Evolutionary conservation across 2,888 invertebrate species (phyloP).

Genomic region (Phaonia tiefii): DNA sequence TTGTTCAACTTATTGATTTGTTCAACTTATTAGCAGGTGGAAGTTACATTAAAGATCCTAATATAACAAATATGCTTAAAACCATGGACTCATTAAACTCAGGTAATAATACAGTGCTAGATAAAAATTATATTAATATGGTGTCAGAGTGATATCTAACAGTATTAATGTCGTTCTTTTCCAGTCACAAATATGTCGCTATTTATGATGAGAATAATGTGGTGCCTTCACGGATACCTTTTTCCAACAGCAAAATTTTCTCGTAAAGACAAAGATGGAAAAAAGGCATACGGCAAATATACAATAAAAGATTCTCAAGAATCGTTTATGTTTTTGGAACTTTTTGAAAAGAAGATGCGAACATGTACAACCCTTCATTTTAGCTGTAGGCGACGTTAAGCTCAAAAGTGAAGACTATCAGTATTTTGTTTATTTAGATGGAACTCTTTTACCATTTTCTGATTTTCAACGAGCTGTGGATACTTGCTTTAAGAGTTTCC

Average conservation of each 20-base stretch:
- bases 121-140: neutral
- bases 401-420: neutral
- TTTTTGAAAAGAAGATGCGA: neutral
- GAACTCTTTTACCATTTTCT: no score
- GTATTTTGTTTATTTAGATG: constrained; percentile 21
- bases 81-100: no score
- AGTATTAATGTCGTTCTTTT: no score
- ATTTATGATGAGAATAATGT: neutral
- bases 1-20: neutral
- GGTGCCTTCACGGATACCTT: no score
- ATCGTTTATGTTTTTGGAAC: constrained; percentile 31
- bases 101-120: neutral
- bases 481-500: constrained; percentile 29
- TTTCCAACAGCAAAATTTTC: no score
- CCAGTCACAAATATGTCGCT: neutral
- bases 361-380: neutral
- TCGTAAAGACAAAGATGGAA: constrained; percentile 25
- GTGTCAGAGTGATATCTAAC: neutral
- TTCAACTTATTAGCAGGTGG: constrained; percentile 1
- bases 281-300: constrained; percentile 27
- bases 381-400: neutral
- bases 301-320: constrained; percentile 56
- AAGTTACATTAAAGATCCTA: constrained; percentile 1
- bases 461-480: constrained; percentile 31
- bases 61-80: neutral